phyloP scores from a whole-genome alignment of 2,113 vertebrate species.

The Muscicapa adusta region DNA sequence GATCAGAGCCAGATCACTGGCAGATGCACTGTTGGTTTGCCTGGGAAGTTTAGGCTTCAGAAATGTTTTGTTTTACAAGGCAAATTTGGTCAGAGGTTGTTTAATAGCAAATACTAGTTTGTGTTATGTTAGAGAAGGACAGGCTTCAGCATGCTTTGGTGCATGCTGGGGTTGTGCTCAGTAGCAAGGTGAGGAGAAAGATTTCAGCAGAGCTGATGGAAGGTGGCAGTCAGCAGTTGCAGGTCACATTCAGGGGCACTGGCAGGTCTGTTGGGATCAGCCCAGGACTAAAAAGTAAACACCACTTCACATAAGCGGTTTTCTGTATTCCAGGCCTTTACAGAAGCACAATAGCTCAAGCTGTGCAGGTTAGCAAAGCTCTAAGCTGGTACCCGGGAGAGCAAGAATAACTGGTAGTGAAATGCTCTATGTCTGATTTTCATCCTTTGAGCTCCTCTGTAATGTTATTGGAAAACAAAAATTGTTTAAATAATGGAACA shows the following conservation, averaged over 20 bases:
- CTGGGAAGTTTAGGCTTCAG: neutral
- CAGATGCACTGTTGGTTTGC: neutral
- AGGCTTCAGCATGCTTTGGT: neutral
- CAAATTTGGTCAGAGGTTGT: neutral
- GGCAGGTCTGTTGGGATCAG: neutral
- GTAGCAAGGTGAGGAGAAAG: neutral
- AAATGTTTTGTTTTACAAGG: neutral
- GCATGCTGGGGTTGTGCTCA: neutral
- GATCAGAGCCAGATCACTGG: neutral
- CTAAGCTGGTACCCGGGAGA: neutral
- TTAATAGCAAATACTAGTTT: neutral
- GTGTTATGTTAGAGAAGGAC: neutral
- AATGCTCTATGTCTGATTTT: neutral
- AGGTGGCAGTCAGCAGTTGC: neutral
- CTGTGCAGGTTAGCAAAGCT: neutral
- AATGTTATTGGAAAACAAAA: constrained; percentile 45
- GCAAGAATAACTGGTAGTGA: neutral
- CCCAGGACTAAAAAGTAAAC: neutral
- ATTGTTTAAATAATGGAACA: constrained; percentile 49
- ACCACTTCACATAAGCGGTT: neutral
- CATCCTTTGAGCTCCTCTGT: constrained; percentile 20
- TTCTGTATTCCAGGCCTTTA: neutral
- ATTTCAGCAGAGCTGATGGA: neutral
- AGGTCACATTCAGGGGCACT: neutral
- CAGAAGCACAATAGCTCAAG: neutral